phyloP scores from a whole-genome alignment of 2,888 invertebrate genomes.

The Folsomia manolachei region DNA sequence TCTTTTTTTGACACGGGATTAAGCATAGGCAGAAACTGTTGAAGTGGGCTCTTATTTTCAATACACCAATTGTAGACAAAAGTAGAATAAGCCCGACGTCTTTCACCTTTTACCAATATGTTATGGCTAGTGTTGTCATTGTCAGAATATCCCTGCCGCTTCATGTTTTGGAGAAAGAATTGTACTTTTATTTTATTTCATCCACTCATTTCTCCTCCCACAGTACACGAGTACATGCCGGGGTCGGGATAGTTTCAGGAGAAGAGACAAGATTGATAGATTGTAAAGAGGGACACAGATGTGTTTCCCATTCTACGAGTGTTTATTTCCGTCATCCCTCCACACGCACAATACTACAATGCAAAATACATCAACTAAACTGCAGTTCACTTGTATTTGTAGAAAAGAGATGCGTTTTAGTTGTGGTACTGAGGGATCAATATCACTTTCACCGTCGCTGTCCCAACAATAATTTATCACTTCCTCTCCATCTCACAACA shows the following conservation, averaged over 20 bases:
- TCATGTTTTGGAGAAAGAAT: conserved; percentile 3
- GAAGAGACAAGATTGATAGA: conserved; percentile 22
- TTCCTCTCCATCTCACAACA: conserved; percentile 23
- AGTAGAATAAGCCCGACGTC: no score
- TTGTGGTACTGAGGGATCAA: conserved; percentile 42
- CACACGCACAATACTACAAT: neutral
- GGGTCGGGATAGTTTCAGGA: neutral
- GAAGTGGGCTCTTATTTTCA: no score
- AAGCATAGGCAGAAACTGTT: no score
- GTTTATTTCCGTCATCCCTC: no score
- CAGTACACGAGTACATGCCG: no score
- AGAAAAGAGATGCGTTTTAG: conserved; percentile 22
- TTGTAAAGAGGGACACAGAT: conserved; percentile 35
- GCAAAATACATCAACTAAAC: neutral
- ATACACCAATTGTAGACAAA: no score
- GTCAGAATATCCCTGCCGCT: no score
- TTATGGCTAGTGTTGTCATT: no score
- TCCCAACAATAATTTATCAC: conserved; percentile 35
- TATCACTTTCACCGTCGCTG: conserved; percentile 47
- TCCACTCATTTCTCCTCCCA: no score
- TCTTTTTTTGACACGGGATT: no score
- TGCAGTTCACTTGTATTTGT: no score
- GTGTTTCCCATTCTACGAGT: conserved; percentile 23
- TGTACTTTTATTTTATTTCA: neutral
- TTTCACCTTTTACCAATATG: no score